A percentile compares a stretch with the other conserved stretches of the same genome.
phyloP scores from a whole-genome alignment of 2,113 vertebrate species.

The Hippotragus niger region DNA sequence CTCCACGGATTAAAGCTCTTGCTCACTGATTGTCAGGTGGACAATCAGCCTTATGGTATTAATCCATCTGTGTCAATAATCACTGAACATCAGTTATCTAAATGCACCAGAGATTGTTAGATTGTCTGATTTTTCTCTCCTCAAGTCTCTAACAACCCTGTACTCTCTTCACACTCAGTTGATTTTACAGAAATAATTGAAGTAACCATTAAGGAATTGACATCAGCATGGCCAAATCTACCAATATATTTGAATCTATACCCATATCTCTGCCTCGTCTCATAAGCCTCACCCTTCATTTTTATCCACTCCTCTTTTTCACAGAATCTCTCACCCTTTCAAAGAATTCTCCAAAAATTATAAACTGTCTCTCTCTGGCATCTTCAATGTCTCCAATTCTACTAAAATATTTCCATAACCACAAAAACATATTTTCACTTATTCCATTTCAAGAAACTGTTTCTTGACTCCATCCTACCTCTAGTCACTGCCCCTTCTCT shows the following conservation, averaged over 20 bases:
- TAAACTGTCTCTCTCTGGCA: background rate
- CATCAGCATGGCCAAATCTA: background rate
- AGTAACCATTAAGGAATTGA: background rate
- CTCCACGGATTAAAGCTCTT: background rate
- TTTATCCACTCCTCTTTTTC: background rate
- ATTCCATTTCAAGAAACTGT: background rate
- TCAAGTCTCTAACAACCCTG: background rate
- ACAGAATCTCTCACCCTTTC: background rate
- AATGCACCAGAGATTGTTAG: background rate
- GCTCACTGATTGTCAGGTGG: background rate
- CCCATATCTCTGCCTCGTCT: background rate
- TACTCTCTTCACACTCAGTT: background rate
- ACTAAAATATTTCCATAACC: background rate
- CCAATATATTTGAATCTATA: background rate
- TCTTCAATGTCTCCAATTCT: background rate
- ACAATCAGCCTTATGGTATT: background rate
- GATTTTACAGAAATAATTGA: background rate
- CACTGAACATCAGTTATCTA: background rate
- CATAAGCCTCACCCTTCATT: background rate
- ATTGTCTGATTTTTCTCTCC: background rate
- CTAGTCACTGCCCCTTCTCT: background rate
- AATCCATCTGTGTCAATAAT: background rate
- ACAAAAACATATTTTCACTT: background rate
- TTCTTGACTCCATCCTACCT: background rate
- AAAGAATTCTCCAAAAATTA: background rate